A percentile compares a stretch with the other conserved stretches of the same genome.
Evolutionary conservation across 2,888 invertebrate species (phyloP).

Genomic region (Leistus spinibarbis): DNA sequence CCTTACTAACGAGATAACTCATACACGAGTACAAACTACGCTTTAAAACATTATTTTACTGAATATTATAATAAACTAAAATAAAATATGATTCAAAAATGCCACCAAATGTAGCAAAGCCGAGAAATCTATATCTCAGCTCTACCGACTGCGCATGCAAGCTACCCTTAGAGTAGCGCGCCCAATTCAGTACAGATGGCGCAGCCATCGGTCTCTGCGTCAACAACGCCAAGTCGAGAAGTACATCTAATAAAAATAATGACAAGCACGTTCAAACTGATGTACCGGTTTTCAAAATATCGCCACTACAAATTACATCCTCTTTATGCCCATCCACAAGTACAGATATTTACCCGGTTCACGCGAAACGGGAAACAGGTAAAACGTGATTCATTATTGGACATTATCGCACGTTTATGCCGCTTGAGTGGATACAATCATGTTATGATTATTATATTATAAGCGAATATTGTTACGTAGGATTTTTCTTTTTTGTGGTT

Average conservation of each 20-base stretch:
- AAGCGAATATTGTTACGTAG: background rate
- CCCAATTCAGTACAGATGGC: slow-evolving; percentile 20
- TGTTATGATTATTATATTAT: slow-evolving; percentile 10
- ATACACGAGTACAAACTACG: too few relatives aligned
- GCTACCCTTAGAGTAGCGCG: slow-evolving; percentile 17
- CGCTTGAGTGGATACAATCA: background rate
- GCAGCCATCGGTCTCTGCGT: slow-evolving; percentile 5
- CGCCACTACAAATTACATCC: slow-evolving; percentile 28
- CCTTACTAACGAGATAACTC: too few relatives aligned
- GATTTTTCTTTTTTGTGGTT: background rate
- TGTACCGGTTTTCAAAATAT: slow-evolving; percentile 34
- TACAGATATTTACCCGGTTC: slow-evolving; percentile 11
- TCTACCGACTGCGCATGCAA: slow-evolving; percentile 11
- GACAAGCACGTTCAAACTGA: slow-evolving; percentile 33
- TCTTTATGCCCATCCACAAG: slow-evolving; percentile 19
- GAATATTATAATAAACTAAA: too few relatives aligned
- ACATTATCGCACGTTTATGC: slow-evolving; percentile 16
- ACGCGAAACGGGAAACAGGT: slow-evolving; percentile 5
- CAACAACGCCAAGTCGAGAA: slow-evolving; percentile 1
- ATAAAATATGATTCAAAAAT: background rate
- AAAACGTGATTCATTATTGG: slow-evolving; percentile 29
- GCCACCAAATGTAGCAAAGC: background rate
- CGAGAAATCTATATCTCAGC: background rate
- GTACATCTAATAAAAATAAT: slow-evolving; percentile 32
- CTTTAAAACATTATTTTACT: too few relatives aligned